Evolutionary conservation across 1,140 invertebrate genomes (phyloP).

Genomic region (Onthophagus taurus): DNA sequence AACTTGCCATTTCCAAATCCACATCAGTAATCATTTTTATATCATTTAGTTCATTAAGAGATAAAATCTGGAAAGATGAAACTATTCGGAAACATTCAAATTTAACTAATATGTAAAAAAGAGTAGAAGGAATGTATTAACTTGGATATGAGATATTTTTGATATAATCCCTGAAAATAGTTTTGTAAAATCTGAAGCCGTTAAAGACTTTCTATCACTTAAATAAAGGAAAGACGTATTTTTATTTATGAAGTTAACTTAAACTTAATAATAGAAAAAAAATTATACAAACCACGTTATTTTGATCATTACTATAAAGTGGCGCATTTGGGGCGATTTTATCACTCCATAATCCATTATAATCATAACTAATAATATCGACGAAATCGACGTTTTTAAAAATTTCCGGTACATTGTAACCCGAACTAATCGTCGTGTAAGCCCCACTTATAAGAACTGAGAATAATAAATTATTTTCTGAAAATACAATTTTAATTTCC

Average conservation of each 20-base stretch:
- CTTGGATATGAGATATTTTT: too few species aligned
- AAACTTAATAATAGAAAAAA: background rate
- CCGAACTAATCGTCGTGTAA: conserved; percentile 51
- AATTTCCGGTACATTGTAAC: conserved; percentile 61
- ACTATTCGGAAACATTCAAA: too few species aligned
- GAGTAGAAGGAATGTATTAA: too few species aligned
- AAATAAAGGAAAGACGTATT: too few species aligned
- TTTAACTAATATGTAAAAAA: too few species aligned
- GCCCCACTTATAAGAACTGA: conserved; percentile 63
- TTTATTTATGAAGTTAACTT: background rate
- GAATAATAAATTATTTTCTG: conserved; percentile 45
- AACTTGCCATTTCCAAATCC: too few species aligned
- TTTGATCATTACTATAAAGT: conserved; percentile 36
- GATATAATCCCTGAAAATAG: too few species aligned
- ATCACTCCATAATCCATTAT: conserved; percentile 69
- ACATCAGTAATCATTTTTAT: too few species aligned
- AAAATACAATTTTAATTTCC: conserved; percentile 51
- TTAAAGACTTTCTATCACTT: too few species aligned
- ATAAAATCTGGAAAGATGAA: too few species aligned
- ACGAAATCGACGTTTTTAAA: conserved; percentile 64
- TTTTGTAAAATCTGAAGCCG: too few species aligned
- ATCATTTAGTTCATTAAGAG: too few species aligned
- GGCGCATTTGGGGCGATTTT: conserved; percentile 60
- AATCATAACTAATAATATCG: conserved; percentile 80
- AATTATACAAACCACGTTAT: conserved; percentile 48